These are phyloP conservation scores for Cynoglossus semilaevis DNA, from an alignment of 2,113 vertebrate genomes.

Conservation along the genomic window DNA sequence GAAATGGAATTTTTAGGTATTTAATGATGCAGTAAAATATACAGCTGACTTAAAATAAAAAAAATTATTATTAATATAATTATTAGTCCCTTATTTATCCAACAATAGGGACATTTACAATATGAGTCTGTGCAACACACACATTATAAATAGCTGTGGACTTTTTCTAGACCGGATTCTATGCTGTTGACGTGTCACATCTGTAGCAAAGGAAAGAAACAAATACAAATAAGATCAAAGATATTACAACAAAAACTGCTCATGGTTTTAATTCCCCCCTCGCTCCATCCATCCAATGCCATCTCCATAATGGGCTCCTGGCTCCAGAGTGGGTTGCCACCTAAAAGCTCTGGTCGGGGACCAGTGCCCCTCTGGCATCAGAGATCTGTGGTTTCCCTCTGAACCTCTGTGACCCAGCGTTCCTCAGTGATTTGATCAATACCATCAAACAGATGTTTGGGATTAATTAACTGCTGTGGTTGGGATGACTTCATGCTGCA, in stretches of 20 bases:
- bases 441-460: constrained; percentile 49
- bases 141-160: no score
- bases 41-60: no score
- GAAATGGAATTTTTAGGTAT: no score
- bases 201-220: no score
- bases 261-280: constrained; percentile 32
- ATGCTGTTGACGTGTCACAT: no score
- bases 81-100: no score
- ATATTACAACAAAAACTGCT: background rate
- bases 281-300: constrained; percentile 51
- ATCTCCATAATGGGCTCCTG: constrained; percentile 31
- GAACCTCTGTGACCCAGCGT: constrained; percentile 19
- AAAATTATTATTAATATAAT: no score
- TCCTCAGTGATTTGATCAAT: constrained; percentile 32
- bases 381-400: constrained; percentile 41
- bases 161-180: no score
- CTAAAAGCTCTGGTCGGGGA: constrained; percentile 31
- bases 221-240: no score
- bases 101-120: no score
- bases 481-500: constrained; percentile 35
- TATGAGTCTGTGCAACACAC: no score
- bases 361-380: constrained; percentile 66
- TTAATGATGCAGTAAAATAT: no score
- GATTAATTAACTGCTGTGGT: constrained; percentile 60
- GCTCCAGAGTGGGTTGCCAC: constrained; percentile 38